Base-by-base conservation (phyloP, 2,888 invertebrate genomes). In the Endomychus coccineus region DNA sequence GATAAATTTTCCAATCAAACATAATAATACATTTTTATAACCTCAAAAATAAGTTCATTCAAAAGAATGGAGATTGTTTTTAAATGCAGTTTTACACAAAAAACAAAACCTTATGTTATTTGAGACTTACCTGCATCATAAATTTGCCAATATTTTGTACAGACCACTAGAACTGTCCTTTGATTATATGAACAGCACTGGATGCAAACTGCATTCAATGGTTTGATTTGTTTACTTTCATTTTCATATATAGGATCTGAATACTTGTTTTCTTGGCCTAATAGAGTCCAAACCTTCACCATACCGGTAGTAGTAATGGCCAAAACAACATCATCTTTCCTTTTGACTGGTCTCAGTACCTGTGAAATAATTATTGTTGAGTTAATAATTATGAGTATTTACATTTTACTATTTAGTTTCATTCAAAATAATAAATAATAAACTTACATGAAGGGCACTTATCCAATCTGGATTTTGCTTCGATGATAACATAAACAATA, bases 401-500 rank as follows among this genome's bases (percentile, higher is more conserved):
- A 10, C 2, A 14, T 27, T 10, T 12, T 17, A 13, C 16, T 10
- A 1, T n/a, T 13, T 2, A 13, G 1, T 14, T 27, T 21, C 11
- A 12, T 17, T 37, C 19, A 27, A 25, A 14, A 14, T 14, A 2
- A 3, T n/a, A 6, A 10, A 11, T 12, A 10, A 11, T 6, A 6
- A 19, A 65, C 71, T 70, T 54, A 97, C 87, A 68, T 94, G 91
- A 50, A 96, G 75, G 27, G 97, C 91, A 43, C 91, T 90, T 55
- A 98, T 92, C 97, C 98, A 98, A 59, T 98, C 97, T 0, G 97
- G 95, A 61, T 92, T 92, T 43, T 96, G 90, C 60, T 91, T 83
- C 0, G 95, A 95, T 50, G 89, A 87, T 25, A 98, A 69, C n/a
- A 82, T 80, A 64, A 92, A 92, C 9, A 95, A 68, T 11, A 94